phyloP scores from a whole-genome alignment of 2,797 vertebrate species.

The Lindbergichthys nudifrons region DNA sequence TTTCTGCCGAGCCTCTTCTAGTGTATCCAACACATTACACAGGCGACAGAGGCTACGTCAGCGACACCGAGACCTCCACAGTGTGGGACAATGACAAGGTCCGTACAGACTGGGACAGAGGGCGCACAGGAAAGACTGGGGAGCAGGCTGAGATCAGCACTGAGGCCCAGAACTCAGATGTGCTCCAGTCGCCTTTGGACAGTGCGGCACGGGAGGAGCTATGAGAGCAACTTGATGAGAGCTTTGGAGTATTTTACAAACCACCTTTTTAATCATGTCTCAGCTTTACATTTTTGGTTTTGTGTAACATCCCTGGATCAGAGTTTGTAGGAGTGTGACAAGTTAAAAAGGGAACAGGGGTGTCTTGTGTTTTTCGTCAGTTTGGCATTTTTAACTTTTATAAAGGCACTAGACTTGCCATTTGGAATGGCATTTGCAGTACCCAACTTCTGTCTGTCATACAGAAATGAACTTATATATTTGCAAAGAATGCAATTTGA shows the following conservation, averaged over 20 bases:
- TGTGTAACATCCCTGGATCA: slow-evolving; percentile 39
- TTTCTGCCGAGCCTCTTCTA: slow-evolving; percentile 92
- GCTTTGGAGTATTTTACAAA: slow-evolving; percentile 10
- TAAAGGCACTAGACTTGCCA: slow-evolving; percentile 79
- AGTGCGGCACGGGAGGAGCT: slow-evolving; percentile 91
- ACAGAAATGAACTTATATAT: slow-evolving; percentile 66
- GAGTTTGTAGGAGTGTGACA: slow-evolving; percentile 20
- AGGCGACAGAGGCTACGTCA: slow-evolving; percentile 91
- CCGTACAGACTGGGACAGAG: slow-evolving; percentile 92
- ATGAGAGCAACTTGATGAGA: slow-evolving; percentile 74
- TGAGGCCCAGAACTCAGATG: slow-evolving; percentile 90
- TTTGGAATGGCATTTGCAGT: slow-evolving; percentile 79
- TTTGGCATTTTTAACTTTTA: slow-evolving; percentile 47
- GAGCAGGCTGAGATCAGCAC: slow-evolving; percentile 90
- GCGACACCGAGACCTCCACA: slow-evolving; percentile 94
- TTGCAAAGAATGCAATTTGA: slow-evolving; percentile 34
- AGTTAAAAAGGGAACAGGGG: slow-evolving; percentile 59
- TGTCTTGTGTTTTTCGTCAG: slow-evolving; percentile 22
- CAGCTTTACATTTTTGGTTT: slow-evolving; percentile 34
- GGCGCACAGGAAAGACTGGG: slow-evolving; percentile 89
- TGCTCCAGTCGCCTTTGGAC: slow-evolving; percentile 91
- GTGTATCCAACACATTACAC: slow-evolving; percentile 95
- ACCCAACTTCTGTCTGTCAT: slow-evolving; percentile 75
- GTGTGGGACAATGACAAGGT: slow-evolving; percentile 92
- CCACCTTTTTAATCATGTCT: slow-evolving; percentile 31